Conservation (phyloP, 1,140 invertebrate genomes). For the Apolygus lucorum region DNA sequence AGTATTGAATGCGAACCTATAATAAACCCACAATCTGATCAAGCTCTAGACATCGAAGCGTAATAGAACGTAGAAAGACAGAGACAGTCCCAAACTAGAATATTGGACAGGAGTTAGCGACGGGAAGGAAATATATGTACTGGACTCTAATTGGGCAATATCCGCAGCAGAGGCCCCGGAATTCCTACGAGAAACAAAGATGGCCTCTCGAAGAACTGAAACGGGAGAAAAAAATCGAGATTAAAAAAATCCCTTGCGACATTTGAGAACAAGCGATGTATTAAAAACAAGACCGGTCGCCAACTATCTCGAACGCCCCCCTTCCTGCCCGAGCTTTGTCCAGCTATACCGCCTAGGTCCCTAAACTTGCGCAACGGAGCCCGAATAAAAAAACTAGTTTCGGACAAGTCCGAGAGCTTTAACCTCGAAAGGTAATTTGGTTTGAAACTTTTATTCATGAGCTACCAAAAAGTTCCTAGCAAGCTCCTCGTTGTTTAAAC, state of each 20-base stretch:
- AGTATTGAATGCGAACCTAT: no score
- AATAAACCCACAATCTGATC: no score
- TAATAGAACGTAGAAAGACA: no score
- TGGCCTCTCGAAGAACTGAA: neutral
- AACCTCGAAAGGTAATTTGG: conserved; percentile 7
- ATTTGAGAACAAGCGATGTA: conserved; percentile 19
- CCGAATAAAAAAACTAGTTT: conserved; percentile 18
- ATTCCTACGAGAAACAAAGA: conserved; percentile 16
- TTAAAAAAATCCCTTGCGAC: conserved; percentile 11
- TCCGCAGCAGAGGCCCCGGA: neutral
- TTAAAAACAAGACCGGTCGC: conserved; percentile 18
- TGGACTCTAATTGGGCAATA: conserved; percentile 17
- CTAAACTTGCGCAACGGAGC: conserved; percentile 5
- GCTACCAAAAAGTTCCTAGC: no score
- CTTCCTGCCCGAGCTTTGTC: neutral
- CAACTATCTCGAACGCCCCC: conserved; percentile 2
- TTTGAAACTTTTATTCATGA: conserved; percentile 2
- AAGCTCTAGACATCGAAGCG: no score
- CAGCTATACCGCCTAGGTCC: neutral
- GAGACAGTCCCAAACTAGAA: no score
- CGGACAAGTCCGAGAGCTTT: conserved; percentile 9
- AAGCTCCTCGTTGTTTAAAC: no score
- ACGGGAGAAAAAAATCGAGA: neutral
- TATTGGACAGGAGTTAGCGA: no score
- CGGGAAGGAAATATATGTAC: no score